phyloP scores from a whole-genome alignment of 2,113 vertebrate species.

The Megaptera novaeangliae region DNA sequence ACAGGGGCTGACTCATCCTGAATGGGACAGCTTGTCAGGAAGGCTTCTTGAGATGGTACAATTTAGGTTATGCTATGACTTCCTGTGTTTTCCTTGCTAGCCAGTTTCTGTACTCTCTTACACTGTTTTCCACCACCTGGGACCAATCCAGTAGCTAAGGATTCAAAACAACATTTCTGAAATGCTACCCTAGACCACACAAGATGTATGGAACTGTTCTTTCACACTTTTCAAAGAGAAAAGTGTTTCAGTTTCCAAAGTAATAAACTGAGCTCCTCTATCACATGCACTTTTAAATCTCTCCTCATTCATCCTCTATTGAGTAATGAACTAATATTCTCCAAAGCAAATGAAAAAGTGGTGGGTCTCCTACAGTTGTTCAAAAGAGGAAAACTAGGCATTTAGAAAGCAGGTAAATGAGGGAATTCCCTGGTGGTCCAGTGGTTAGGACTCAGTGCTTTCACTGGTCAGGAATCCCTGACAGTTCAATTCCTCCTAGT shows the following conservation, averaged over 20 bases:
- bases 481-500: neutral
- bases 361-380: neutral
- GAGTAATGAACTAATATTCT: neutral
- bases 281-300: slow-evolving; percentile 1
- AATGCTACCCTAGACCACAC: neutral
- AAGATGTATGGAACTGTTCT: neutral
- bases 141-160: neutral
- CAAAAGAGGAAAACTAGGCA: neutral
- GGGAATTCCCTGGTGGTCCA: neutral
- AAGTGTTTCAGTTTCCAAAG: neutral
- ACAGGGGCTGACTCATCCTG: neutral
- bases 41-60: neutral
- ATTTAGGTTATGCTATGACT: neutral
- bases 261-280: neutral
- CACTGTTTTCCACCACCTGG: neutral
- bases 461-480: neutral
- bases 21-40: neutral
- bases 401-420: neutral
- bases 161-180: slow-evolving; percentile 1
- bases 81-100: neutral
- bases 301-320: neutral
- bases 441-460: neutral
- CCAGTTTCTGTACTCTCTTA: neutral
- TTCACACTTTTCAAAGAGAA: neutral
- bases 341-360: neutral